A percentile compares a stretch with the other conserved stretches of the same genome.
phyloP scores from a whole-genome alignment of 30 jellyfish, hydroid and myxozoan species.

The Calvadosia cruxmelitensis region DNA sequence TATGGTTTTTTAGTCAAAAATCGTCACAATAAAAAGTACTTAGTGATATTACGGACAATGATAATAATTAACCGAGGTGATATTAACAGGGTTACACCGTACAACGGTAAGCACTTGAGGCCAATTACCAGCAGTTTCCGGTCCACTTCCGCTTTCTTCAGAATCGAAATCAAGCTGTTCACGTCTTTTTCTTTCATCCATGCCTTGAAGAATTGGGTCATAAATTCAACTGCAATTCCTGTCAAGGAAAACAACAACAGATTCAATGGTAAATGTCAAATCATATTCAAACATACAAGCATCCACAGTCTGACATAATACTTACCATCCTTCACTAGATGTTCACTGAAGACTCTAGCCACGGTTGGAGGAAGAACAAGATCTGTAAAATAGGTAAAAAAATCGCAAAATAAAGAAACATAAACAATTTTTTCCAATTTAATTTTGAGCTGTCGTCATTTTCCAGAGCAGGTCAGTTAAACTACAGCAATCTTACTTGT shows the following conservation, averaged over 20 bases:
- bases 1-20: too few species aligned
- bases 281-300: not conserved
- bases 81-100: too few species aligned
- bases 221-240: constrained; percentile 93
- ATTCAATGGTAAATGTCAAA: not conserved
- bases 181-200: constrained; percentile 84
- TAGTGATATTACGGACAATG: too few species aligned
- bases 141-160: constrained; percentile 93
- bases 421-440: too few species aligned
- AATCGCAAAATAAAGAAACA: too few species aligned
- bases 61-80: too few species aligned
- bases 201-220: constrained; percentile 59
- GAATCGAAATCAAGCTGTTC: constrained; percentile 55
- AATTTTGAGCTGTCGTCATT: too few species aligned
- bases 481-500: constrained; percentile 10
- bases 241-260: not conserved
- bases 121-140: constrained; percentile 70
- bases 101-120: not conserved
- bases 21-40: too few species aligned
- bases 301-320: not conserved
- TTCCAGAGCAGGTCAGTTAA: not conserved
- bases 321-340: constrained; percentile 84
- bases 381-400: constrained; percentile 14
- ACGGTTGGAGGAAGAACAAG: constrained; percentile 58
- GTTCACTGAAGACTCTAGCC: constrained; percentile 72